A percentile compares a stretch with the other conserved stretches of the same genome.
These are phyloP conservation scores for Bombus vancouverensis DNA, from an alignment of 1,140 invertebrate genomes.

Conservation along the genomic window DNA sequence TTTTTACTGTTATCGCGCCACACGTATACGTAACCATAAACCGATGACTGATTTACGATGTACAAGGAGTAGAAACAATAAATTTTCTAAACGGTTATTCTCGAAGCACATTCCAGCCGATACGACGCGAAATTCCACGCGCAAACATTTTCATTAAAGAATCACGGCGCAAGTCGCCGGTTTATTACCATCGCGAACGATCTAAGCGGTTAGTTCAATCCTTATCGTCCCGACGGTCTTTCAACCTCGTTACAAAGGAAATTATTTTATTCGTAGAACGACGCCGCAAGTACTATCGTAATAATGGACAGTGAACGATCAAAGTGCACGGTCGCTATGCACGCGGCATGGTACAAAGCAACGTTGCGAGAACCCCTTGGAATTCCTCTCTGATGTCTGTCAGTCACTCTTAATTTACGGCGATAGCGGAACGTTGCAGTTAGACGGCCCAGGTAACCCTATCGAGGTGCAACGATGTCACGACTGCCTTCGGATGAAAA, in stretches of 20 bases:
- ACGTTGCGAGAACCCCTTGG: conserved; percentile 63
- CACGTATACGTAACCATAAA: no score
- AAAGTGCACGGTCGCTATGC: conserved; percentile 59
- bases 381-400: conserved; percentile 70
- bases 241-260: conserved; percentile 59
- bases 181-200: conserved; percentile 24
- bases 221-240: conserved; percentile 25
- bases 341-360: conserved; percentile 59
- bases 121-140: background rate
- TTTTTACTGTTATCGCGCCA: no score
- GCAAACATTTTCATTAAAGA: conserved; percentile 39
- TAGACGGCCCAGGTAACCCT: conserved; percentile 61
- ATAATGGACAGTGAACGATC: conserved; percentile 65
- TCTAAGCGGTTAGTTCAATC: conserved; percentile 8
- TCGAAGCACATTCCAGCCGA: no score
- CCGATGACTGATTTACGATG: no score
- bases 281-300: conserved; percentile 62
- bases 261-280: conserved; percentile 66
- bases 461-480: conserved; percentile 65
- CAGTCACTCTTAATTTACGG: conserved; percentile 70
- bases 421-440: conserved; percentile 62
- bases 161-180: conserved; percentile 25
- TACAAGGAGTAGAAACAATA: no score
- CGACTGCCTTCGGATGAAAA: conserved; percentile 48
- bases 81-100: no score